Conservation (phyloP, 2,797 vertebrate species). For the Myotis findleyi region DNA sequence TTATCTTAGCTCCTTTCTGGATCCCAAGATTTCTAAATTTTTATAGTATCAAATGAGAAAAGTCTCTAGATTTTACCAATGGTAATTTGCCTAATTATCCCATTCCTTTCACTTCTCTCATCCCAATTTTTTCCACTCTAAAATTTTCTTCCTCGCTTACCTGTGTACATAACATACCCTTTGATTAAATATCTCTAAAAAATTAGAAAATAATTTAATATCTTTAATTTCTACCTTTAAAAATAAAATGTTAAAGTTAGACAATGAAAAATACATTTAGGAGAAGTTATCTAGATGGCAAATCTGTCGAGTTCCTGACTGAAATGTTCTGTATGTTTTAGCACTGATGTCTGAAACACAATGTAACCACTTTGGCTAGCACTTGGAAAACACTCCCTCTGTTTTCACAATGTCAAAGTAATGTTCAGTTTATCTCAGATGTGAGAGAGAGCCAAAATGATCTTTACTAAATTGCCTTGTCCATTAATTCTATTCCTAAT, state of each 20-base stretch:
- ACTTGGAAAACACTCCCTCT: not conserved
- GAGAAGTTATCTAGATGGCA: not conserved
- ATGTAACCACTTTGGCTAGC: not conserved
- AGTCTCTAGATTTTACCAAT: not conserved
- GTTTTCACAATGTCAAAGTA: not conserved
- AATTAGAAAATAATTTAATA: not conserved
- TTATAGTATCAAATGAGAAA: not conserved
- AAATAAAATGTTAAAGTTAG: not conserved
- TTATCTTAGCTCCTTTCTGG: not conserved
- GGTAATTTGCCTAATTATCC: conserved; percentile 29
- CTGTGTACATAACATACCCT: not conserved
- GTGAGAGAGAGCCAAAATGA: not conserved
- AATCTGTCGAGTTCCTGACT: not conserved
- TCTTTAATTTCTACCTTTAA: not conserved
- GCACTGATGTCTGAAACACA: not conserved
- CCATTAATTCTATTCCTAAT: conserved; percentile 28
- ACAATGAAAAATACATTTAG: not conserved
- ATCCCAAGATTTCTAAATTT: not conserved
- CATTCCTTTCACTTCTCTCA: not conserved
- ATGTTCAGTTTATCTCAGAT: conserved; percentile 52
- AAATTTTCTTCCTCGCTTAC: not conserved
- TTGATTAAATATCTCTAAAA: not conserved
- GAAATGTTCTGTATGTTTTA: not conserved
- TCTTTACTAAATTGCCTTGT: conserved; percentile 14
- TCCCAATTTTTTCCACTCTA: not conserved